Percentiles rank a stretch among this genome's conserved stretches.
These are phyloP conservation scores for Lasioglossum zephyrum DNA, from an alignment of 2,888 invertebrate species.

Conservation along the genomic window DNA sequence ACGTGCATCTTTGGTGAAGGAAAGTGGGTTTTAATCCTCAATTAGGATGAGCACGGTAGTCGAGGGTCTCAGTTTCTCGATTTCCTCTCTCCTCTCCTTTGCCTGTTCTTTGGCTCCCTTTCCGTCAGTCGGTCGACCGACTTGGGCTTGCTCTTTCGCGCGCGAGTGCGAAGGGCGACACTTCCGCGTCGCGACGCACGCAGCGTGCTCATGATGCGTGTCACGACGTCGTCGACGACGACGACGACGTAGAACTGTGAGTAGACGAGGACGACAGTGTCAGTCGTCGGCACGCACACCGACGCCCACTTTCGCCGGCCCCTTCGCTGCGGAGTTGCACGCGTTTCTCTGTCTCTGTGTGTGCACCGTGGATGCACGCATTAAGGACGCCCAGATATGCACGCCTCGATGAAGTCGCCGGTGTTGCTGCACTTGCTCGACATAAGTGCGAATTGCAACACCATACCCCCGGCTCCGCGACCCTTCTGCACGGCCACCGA, in stretches of 20 bases:
- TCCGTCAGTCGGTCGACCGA: slow-evolving; percentile 1
- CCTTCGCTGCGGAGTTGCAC: background rate
- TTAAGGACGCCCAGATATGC: slow-evolving; percentile 77
- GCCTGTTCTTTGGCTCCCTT: slow-evolving; percentile 8
- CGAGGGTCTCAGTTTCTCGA: background rate
- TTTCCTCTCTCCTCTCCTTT: slow-evolving; percentile 8
- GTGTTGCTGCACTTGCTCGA: slow-evolving; percentile 87
- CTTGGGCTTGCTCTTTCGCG: slow-evolving; percentile 42
- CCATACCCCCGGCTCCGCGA: slow-evolving; percentile 86
- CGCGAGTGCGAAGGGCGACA: slow-evolving; percentile 80
- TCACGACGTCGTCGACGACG: slow-evolving; percentile 56
- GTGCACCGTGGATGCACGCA: slow-evolving; percentile 44
- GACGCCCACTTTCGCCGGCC: slow-evolving; percentile 35
- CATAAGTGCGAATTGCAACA: slow-evolving; percentile 89
- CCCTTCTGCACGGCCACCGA: slow-evolving; percentile 8
- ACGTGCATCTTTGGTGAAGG: background rate
- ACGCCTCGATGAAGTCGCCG: slow-evolving; percentile 65
- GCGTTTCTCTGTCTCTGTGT: background rate
- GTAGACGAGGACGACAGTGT: slow-evolving; percentile 29
- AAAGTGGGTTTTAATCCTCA: background rate
- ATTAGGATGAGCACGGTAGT: slow-evolving; percentile 8
- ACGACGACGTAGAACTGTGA: slow-evolving; percentile 16
- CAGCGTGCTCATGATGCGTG: slow-evolving; percentile 74
- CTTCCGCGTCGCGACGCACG: slow-evolving; percentile 77
- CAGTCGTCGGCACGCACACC: slow-evolving; percentile 57